These are phyloP conservation scores for Rhinogobius similis DNA, from an alignment of 2,113 vertebrate species.

Conservation along the genomic window DNA sequence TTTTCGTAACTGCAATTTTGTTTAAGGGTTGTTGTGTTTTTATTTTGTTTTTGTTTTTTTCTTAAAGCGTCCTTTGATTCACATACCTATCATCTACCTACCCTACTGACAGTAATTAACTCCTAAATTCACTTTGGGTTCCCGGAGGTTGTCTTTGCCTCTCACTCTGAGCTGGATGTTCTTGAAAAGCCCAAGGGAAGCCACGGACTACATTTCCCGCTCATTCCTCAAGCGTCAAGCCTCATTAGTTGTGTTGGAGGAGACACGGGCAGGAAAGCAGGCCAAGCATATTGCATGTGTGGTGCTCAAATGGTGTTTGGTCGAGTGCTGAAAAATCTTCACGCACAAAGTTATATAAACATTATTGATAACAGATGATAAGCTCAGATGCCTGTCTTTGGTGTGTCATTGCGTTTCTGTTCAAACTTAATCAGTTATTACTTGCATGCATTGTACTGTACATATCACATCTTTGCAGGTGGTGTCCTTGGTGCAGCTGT, in stretches of 20 bases:
- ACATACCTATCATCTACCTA: slow-evolving; percentile 8
- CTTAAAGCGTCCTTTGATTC: background rate
- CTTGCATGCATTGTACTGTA: slow-evolving; percentile 1
- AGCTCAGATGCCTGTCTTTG: slow-evolving; percentile 15
- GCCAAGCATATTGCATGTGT: slow-evolving; percentile 54
- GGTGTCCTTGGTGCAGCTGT: slow-evolving; percentile 90
- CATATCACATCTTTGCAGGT: slow-evolving; percentile 75
- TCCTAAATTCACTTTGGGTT: slow-evolving; percentile 8
- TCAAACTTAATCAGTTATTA: slow-evolving; percentile 3
- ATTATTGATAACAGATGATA: slow-evolving; percentile 55
- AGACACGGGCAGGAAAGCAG: slow-evolving; percentile 48
- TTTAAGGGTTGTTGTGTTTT: too few species aligned
- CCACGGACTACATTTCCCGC: slow-evolving; percentile 37
- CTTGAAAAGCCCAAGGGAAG: slow-evolving; percentile 37
- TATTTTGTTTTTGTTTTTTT: slow-evolving; percentile 17
- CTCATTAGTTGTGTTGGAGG: slow-evolving; percentile 63
- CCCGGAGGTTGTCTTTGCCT: slow-evolving; percentile 12
- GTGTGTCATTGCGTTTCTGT: background rate
- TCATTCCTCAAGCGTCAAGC: slow-evolving; percentile 60
- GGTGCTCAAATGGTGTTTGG: slow-evolving; percentile 45
- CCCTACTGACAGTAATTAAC: slow-evolving; percentile 13
- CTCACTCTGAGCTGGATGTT: slow-evolving; percentile 42
- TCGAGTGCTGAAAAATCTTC: slow-evolving; percentile 26
- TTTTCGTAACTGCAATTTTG: too few species aligned
- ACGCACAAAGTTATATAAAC: slow-evolving; percentile 47